These are phyloP conservation scores for Eupithecia pulchellata DNA, from an alignment of 2,888 invertebrate genomes.

Conservation along the genomic window DNA sequence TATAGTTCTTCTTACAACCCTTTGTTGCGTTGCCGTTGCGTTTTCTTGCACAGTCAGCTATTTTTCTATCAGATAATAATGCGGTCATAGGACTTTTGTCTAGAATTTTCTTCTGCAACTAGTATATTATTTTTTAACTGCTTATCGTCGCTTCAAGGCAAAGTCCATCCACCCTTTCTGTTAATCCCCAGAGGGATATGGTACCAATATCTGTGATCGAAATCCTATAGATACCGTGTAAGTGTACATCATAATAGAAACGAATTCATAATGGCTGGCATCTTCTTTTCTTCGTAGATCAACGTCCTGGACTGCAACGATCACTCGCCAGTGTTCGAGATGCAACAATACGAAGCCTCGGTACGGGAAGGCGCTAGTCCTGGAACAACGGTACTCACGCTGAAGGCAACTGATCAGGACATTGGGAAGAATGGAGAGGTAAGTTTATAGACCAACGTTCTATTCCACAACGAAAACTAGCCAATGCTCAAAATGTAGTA, in stretches of 20 bases:
- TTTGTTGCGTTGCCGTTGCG: no score
- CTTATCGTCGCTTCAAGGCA: background rate
- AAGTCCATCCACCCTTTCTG: background rate
- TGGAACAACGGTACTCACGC: conserved; percentile 94
- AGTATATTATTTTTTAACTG: background rate
- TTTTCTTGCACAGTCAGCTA: background rate
- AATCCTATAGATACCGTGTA: background rate
- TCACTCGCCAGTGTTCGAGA: conserved; percentile 96
- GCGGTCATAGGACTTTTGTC: background rate
- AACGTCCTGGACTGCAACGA: conserved; percentile 98
- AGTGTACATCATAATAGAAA: background rate
- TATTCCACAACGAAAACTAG: conserved; percentile 97
- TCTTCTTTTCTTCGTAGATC: conserved; percentile 78
- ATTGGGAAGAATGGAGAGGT: conserved; percentile 95
- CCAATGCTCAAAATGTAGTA: conserved; percentile 74
- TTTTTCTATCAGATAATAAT: background rate
- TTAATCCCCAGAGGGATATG: background rate
- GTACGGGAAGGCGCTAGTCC: conserved; percentile 95
- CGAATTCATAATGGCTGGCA: background rate
- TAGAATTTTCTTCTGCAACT: background rate
- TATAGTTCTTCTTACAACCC: background rate
- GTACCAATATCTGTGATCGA: background rate
- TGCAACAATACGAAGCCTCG: conserved; percentile 94
- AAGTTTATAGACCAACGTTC: conserved; percentile 74
- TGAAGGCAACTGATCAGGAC: conserved; percentile 97